A percentile compares a stretch with the other conserved stretches of the same genome.
These are phyloP conservation scores for Caenorhabditis afra DNA, from an alignment of 2,888 invertebrate genomes.

Conservation along the genomic window DNA sequence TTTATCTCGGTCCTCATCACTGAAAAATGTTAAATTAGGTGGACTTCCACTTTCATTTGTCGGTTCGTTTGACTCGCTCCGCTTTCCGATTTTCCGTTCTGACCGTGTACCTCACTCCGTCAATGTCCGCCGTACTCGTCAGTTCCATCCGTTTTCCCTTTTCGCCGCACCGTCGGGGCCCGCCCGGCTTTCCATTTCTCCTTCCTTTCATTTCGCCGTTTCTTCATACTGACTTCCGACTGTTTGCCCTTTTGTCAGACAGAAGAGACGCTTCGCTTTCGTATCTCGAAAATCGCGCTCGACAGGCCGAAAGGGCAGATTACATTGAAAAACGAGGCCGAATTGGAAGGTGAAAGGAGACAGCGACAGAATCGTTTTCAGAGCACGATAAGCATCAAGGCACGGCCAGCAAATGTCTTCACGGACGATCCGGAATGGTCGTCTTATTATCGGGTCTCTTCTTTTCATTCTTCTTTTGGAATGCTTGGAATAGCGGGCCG, in stretches of 20 bases:
- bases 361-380: constrained; percentile 47
- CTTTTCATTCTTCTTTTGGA: constrained; percentile 11
- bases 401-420: constrained; percentile 37
- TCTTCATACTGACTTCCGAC: constrained; percentile 19
- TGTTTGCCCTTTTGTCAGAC: constrained; percentile 54
- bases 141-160: constrained; percentile 41
- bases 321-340: constrained; percentile 53
- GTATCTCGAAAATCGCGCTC: constrained; percentile 37
- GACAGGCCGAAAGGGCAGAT: constrained; percentile 40
- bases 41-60: constrained; percentile 20
- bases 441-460: constrained; percentile 34
- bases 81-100: constrained; percentile 17
- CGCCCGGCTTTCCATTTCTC: neutral
- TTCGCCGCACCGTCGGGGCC: neutral
- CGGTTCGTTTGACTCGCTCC: constrained; percentile 15
- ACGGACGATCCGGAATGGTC: constrained; percentile 46
- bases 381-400: constrained; percentile 55
- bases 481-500: constrained; percentile 12
- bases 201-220: constrained; percentile 14
- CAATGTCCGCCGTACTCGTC: constrained; percentile 24
- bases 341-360: constrained; percentile 46
- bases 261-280: constrained; percentile 17
- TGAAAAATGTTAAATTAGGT: constrained; percentile 28
- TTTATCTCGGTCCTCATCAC: neutral
- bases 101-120: constrained; percentile 22